Percentiles rank a stretch among this genome's conserved stretches.
Conservation (phyloP, 2,113 vertebrate genomes). For the Mellivora capensis region DNA sequence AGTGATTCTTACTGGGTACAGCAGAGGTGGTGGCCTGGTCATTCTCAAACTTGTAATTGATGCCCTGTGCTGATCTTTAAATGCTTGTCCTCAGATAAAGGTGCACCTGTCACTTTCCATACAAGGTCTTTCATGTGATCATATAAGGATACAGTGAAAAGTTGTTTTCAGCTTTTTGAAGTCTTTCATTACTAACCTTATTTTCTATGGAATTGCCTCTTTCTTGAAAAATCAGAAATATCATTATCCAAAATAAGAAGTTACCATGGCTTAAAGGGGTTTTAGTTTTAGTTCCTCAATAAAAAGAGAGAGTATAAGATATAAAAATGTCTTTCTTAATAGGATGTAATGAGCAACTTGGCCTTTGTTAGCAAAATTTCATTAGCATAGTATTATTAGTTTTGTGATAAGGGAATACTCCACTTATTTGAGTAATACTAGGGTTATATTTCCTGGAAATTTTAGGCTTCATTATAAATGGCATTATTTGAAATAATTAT, state of each 20-base stretch:
- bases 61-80: not conserved
- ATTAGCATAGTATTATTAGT: slow-evolving; percentile 43
- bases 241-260: not conserved
- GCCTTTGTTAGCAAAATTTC: slow-evolving; percentile 43
- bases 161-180: not conserved
- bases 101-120: not conserved
- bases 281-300: slow-evolving; percentile 42
- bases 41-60: not conserved
- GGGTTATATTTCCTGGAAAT: slow-evolving; percentile 25
- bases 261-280: not conserved
- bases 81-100: not conserved
- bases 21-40: not conserved
- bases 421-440: slow-evolving; percentile 34
- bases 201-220: not conserved
- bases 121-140: not conserved
- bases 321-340: slow-evolving; percentile 34
- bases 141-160: not conserved
- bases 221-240: slow-evolving; percentile 25
- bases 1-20: not conserved
- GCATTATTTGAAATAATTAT: slow-evolving; percentile 57
- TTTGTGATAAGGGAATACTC: slow-evolving; percentile 41
- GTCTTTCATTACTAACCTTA: not conserved
- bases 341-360: slow-evolving; percentile 42
- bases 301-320: not conserved
- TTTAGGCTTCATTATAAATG: slow-evolving; percentile 36